Evolutionary conservation across 2,797 vertebrate genomes (phyloP), one percentile per base, ranked within the genome.

Genomic region (Hapalemur alaotrensis): DNA sequence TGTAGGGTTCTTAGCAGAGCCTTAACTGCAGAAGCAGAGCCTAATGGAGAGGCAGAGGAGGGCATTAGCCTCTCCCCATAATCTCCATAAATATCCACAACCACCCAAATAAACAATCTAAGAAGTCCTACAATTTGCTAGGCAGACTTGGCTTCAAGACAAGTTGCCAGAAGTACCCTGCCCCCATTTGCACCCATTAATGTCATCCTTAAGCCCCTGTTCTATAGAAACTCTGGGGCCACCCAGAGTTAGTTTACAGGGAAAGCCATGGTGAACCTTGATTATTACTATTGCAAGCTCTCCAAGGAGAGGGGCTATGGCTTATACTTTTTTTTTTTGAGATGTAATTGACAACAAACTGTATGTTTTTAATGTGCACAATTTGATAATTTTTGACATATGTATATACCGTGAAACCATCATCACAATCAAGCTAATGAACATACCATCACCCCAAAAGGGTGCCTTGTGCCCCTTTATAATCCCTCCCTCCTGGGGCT

Each of bases 311-410:
- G 73, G 13, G 3, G 14, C n/a, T 17, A 32, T 69, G 54, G 23
- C 41, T 76, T 67, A 10, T 6, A 13, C 32, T 23, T 9, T 25
- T 65, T 65, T 54, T 25, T 70, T 69, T 73, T 61, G 61, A 65
- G 76, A 48, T 50, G 50, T 15, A 69, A 89, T 32, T 70, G 52
- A 63, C 50, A 91, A 41, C 76, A 82, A 96, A 43, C 30, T 48
- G 25, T 9, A 38, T n/a, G 13, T 67, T 80, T 91, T 88, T 81
- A 90, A 52, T 73, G 57, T 25, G 28, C 82, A 32, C 7, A 43
- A 30, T 92, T 89, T 89, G 32, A 12, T 87, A 79, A 79, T 43
- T 94, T 93, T 91, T 95, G 70, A 70, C 8, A 35, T 35, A 63
- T 32, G 20, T 38, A 65, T 48, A 52, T 14, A 72, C 9, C 76